phyloP scores from a whole-genome alignment of 1,140 invertebrate genomes.

The Battus philenor region DNA sequence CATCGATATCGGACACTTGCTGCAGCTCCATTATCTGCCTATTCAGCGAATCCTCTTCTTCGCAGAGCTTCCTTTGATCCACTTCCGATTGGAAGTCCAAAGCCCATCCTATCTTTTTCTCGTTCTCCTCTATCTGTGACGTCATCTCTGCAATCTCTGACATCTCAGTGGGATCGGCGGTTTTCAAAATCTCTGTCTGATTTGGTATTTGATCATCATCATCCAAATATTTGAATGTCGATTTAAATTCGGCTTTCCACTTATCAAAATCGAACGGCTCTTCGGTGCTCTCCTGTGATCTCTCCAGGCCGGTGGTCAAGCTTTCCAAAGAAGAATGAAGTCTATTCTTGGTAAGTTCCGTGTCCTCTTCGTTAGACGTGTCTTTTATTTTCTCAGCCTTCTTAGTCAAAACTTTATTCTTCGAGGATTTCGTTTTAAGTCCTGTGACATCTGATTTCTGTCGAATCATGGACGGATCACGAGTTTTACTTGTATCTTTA shows the following conservation, averaged over 20 bases:
- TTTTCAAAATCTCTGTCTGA: slow-evolving; percentile 57
- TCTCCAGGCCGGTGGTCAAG: slow-evolving; percentile 55
- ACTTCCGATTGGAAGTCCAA: slow-evolving; percentile 74
- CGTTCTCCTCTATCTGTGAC: slow-evolving; percentile 73
- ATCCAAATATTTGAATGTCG: slow-evolving; percentile 59
- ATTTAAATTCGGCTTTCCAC: slow-evolving; percentile 65
- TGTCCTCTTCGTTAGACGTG: slow-evolving; percentile 30
- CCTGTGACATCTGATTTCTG: slow-evolving; percentile 79
- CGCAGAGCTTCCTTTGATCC: slow-evolving; percentile 81
- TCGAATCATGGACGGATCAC: slow-evolving; percentile 69
- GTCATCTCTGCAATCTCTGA: slow-evolving; percentile 74
- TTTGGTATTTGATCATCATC: slow-evolving; percentile 61
- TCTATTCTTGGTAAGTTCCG: slow-evolving; percentile 52
- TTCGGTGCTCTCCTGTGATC: slow-evolving; percentile 61
- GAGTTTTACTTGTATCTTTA: slow-evolving; percentile 34
- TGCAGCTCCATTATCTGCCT: slow-evolving; percentile 86
- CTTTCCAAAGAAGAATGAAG: slow-evolving; percentile 72
- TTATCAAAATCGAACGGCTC: slow-evolving; percentile 66
- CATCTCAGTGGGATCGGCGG: slow-evolving; percentile 66
- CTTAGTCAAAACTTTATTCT: slow-evolving; percentile 45
- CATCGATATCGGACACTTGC: slow-evolving; percentile 87
- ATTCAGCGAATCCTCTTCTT: slow-evolving; percentile 88
- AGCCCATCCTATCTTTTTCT: slow-evolving; percentile 68
- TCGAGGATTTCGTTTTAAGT: slow-evolving; percentile 72
- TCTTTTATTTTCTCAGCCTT: slow-evolving; percentile 46